Evolutionary conservation across 2,888 invertebrate species (phyloP).

Genomic region (Auanema sp.): DNA sequence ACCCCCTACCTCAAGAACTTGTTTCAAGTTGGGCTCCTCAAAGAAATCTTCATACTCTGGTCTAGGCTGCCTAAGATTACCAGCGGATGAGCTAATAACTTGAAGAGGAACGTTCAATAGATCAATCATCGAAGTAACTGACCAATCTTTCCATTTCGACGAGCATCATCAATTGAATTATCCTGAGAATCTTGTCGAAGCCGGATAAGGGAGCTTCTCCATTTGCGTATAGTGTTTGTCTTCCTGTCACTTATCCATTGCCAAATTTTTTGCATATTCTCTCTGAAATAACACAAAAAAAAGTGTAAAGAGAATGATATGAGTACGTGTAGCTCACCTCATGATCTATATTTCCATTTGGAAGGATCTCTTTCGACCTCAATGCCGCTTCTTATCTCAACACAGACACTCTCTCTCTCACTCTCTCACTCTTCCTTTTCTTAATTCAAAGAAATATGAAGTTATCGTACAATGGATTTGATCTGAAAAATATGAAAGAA

Average conservation of each 20-base stretch:
- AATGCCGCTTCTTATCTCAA: too few relatives aligned
- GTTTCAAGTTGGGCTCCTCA: constrained; percentile 36
- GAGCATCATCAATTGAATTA: not conserved
- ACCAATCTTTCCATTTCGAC: constrained; percentile 6
- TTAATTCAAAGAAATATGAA: too few relatives aligned
- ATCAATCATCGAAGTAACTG: not conserved
- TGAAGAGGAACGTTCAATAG: not conserved
- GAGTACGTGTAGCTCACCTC: too few relatives aligned
- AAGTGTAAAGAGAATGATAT: too few relatives aligned
- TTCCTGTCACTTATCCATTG: constrained; percentile 56
- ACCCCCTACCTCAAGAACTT: constrained; percentile 27
- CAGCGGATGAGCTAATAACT: constrained; percentile 18
- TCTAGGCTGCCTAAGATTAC: not conserved
- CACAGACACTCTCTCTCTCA: too few relatives aligned
- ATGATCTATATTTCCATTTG: too few relatives aligned
- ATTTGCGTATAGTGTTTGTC: constrained; percentile 50
- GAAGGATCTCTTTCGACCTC: too few relatives aligned
- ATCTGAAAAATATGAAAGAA: too few relatives aligned
- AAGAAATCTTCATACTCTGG: constrained; percentile 39
- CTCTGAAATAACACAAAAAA: not conserved
- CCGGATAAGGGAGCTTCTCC: constrained; percentile 37
- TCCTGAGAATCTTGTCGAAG: constrained; percentile 5
- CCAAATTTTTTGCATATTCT: constrained; percentile 50
- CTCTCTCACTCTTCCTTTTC: too few relatives aligned
- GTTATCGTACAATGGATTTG: too few relatives aligned